Base-by-base conservation (phyloP, 2,113 vertebrate species). In the Ovis aries region DNA sequence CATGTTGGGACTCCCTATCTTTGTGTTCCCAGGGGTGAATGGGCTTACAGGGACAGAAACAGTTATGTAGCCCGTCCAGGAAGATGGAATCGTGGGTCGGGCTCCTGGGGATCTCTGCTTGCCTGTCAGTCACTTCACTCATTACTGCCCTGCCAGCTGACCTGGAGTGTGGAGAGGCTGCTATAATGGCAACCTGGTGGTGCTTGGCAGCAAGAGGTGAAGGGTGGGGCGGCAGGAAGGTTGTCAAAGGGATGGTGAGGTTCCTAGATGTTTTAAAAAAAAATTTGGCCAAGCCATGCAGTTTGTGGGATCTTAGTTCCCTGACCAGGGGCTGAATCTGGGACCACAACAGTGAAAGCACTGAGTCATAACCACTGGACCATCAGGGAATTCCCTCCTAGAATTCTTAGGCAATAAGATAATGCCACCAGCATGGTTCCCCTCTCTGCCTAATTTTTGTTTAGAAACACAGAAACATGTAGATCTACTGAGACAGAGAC, bases 381-480 rank as follows among this genome's bases (percentile, higher is more conserved):
- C 16, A 52, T 50, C 17, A 52, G 48, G 78, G 78, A 81, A 81
- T n/a, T n/a, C 10, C 78, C 78, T 81, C 78, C 31, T n/a, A 60
- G 71, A 59, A 60, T 50, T 91, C 85, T 81, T 97, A 90, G 90
- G 86, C 50, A 83, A 59, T 48, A n/a, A 94, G 45, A 92, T 62
- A 55, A 71, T 5, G 71, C 9, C 50, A 59, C 31, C 31, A 78
- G 43, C 48, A 23, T 80, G 29, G 29, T 14, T 77, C 15, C 5
- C 9, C 8, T 5, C 7, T 21, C 7, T 5, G 3, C 13, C 29
- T 91, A 29, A 53, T 71, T 95, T 92, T 97, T 96, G 25, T 83
- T 85, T 36, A 88, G 85, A 87, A 29, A 85, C 7, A 90, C 33
- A 90, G 29, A 85, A 95, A 40, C 29, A 6, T 16, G 45, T 31